Conservation (phyloP, 2,888 invertebrate species). For the Tipula unca region DNA sequence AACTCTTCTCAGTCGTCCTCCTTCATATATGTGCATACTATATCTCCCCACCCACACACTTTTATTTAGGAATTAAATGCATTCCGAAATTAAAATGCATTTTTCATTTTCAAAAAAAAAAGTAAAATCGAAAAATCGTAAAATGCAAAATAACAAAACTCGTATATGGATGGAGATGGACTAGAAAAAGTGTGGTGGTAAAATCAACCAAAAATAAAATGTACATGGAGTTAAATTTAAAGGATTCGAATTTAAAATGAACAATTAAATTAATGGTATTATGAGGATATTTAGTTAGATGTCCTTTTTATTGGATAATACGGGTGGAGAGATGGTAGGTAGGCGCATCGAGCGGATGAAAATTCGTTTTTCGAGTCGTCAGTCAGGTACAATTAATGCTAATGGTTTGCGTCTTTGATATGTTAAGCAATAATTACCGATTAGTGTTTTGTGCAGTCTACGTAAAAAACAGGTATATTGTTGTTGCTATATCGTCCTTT, state of each 20-base stretch:
- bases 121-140: background rate
- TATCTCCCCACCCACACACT: background rate
- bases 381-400: background rate
- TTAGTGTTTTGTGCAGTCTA: background rate
- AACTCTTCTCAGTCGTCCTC: background rate
- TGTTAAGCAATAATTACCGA: background rate
- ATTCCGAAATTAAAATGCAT: background rate
- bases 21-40: background rate
- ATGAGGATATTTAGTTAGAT: background rate
- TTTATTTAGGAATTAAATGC: background rate
- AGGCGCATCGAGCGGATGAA: background rate
- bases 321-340: too few species aligned
- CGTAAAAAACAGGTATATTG: background rate
- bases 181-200: background rate
- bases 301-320: background rate
- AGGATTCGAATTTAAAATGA: constrained; percentile 1
- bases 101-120: background rate
- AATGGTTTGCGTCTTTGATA: constrained; percentile 8
- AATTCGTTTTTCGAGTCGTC: background rate
- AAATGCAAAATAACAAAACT: background rate
- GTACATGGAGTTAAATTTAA: background rate
- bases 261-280: constrained; percentile 14
- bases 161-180: too few species aligned
- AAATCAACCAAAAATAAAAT: background rate
- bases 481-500: background rate